Evolutionary conservation across 1,140 invertebrate species (phyloP).

Genomic region (Bombus balteatus): DNA sequence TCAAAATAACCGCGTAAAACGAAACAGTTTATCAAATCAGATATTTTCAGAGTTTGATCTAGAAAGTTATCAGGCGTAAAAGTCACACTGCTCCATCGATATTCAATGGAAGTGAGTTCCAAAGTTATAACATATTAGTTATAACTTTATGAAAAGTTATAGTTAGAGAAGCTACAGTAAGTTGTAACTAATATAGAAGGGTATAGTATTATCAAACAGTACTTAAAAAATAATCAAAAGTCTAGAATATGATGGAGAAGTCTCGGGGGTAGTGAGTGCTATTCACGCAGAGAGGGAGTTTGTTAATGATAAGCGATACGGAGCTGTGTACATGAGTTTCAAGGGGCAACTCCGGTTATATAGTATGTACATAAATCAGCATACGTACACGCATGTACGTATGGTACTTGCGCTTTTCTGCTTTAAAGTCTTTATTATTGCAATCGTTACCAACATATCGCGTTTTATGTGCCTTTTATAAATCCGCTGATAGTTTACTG

Average conservation of each 20-base stretch:
- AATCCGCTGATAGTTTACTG: not conserved
- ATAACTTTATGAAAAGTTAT: not conserved
- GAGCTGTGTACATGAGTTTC: not conserved
- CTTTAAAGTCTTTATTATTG: not conserved
- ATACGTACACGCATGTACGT: not conserved
- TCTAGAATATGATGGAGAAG: not conserved
- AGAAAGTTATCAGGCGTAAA: too few species aligned
- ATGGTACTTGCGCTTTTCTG: not conserved
- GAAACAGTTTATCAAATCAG: too few species aligned
- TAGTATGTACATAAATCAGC: conserved; percentile 3
- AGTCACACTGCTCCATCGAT: too few species aligned
- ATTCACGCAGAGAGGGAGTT: not conserved
- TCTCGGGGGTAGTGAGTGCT: not conserved
- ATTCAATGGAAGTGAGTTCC: too few species aligned
- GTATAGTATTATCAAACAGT: not conserved
- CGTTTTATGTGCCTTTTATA: not conserved
- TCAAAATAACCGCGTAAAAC: too few species aligned
- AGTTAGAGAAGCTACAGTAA: not conserved
- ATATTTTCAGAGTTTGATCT: too few species aligned
- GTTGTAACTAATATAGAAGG: not conserved
- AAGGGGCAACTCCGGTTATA: conserved; percentile 1
- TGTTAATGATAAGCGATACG: conserved; percentile 19
- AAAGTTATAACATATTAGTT: too few species aligned
- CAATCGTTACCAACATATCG: not conserved
- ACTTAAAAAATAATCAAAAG: not conserved